These are phyloP conservation scores for Microtus oregoni DNA, from an alignment of 2,113 vertebrate species.

Conservation along the genomic window DNA sequence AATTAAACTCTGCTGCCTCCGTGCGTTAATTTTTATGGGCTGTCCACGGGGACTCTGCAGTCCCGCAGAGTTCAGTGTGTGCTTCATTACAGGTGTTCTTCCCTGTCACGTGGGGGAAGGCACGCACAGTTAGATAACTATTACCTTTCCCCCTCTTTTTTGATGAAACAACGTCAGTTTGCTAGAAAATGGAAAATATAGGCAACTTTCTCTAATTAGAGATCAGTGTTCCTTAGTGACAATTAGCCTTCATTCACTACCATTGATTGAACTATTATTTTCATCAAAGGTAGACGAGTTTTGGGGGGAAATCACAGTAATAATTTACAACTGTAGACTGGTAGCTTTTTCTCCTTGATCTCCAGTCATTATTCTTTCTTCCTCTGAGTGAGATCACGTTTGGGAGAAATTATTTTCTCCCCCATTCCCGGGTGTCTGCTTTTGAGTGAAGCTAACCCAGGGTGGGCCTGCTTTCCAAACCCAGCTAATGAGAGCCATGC, in stretches of 20 bases:
- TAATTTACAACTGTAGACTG: not conserved
- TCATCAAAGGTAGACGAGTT: not conserved
- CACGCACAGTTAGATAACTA: not conserved
- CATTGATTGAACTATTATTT: not conserved
- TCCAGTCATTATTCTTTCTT: not conserved
- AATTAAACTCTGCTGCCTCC: not conserved
- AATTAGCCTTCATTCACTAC: not conserved
- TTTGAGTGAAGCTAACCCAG: slow-evolving; percentile 3
- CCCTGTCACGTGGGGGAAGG: not conserved
- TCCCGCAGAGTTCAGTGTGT: not conserved
- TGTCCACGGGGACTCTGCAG: not conserved
- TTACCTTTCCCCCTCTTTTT: not conserved
- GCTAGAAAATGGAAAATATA: not conserved
- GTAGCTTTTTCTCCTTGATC: not conserved
- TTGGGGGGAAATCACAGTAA: not conserved
- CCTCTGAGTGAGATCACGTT: not conserved
- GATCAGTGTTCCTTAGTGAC: not conserved
- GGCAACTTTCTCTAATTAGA: not conserved
- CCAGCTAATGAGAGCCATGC: slow-evolving; percentile 21
- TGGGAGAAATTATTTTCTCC: not conserved
- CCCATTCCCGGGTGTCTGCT: not conserved
- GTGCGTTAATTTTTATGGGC: not conserved
- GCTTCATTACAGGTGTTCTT: not conserved
- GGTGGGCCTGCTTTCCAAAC: not conserved
- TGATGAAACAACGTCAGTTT: not conserved